phyloP scores from a whole-genome alignment of 2,797 vertebrate species.

The Pterois miles region DNA sequence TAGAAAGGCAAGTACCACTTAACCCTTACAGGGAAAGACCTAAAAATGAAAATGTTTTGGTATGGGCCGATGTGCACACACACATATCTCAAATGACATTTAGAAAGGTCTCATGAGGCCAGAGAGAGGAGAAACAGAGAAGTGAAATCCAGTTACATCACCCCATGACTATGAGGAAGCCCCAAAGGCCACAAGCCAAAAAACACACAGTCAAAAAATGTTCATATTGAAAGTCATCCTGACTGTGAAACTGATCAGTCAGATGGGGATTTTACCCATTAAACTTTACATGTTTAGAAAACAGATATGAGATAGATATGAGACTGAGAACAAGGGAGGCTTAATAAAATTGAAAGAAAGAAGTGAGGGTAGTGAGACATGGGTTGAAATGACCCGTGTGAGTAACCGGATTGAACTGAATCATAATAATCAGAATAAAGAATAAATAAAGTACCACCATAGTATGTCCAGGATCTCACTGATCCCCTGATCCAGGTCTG shows the following conservation, averaged over 20 bases:
- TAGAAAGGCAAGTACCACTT: not conserved
- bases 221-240: not conserved
- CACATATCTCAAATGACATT: slow-evolving; percentile 28
- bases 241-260: not conserved
- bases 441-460: no score
- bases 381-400: not conserved
- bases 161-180: not conserved
- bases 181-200: not conserved
- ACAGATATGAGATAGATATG: not conserved
- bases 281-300: not conserved
- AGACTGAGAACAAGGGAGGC: not conserved
- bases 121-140: not conserved
- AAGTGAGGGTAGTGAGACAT: not conserved
- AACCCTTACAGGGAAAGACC: not conserved
- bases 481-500: no score
- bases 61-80: not conserved
- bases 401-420: not conserved
- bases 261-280: not conserved
- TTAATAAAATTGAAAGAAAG: not conserved
- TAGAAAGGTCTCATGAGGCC: slow-evolving; percentile 12
- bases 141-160: not conserved
- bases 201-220: not conserved
- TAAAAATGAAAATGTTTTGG: not conserved
- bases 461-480: no score
- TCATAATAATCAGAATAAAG: no score